phyloP scores from a whole-genome alignment of 1,140 invertebrate genomes.

The Drosophila tropicalis region DNA sequence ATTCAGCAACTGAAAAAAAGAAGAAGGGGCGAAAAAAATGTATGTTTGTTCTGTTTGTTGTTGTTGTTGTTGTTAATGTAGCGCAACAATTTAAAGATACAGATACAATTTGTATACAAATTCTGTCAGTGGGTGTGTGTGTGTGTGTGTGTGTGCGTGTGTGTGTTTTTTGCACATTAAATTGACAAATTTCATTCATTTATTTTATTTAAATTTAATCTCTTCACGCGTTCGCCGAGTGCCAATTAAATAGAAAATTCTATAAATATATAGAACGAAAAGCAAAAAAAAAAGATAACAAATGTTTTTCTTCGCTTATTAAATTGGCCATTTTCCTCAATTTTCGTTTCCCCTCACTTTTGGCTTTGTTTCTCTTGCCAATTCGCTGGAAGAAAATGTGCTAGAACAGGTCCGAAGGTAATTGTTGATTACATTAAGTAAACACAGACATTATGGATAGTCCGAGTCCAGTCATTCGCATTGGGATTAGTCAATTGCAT shows the following conservation, averaged over 20 bases:
- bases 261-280: slow-evolving; percentile 32
- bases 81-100: slow-evolving; percentile 30
- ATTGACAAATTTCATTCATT: slow-evolving; percentile 80
- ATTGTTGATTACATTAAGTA: slow-evolving; percentile 71
- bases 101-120: slow-evolving; percentile 16
- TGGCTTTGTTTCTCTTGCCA: slow-evolving; percentile 26
- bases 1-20: slow-evolving; percentile 34
- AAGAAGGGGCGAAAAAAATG: neutral
- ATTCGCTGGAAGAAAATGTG: slow-evolving; percentile 56
- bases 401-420: slow-evolving; percentile 57
- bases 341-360: neutral
- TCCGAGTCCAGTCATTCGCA: neutral
- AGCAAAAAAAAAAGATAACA: slow-evolving; percentile 33
- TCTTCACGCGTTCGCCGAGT: slow-evolving; percentile 41
- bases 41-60: slow-evolving; percentile 5
- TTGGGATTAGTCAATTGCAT: slow-evolving; percentile 17
- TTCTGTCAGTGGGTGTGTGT: neutral
- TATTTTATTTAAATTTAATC: slow-evolving; percentile 49
- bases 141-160: slow-evolving; percentile 3
- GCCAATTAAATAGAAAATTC: slow-evolving; percentile 64
- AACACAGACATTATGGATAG: slow-evolving; percentile 63
- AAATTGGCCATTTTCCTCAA: slow-evolving; percentile 2
- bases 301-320: slow-evolving; percentile 17
- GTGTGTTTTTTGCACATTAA: slow-evolving; percentile 55
- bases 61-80: slow-evolving; percentile 47